A percentile compares a stretch with the other conserved stretches of the same genome.
These are phyloP conservation scores for Eptatretus burgeri DNA, from an alignment of 2,113 vertebrate species.

Conservation along the genomic window DNA sequence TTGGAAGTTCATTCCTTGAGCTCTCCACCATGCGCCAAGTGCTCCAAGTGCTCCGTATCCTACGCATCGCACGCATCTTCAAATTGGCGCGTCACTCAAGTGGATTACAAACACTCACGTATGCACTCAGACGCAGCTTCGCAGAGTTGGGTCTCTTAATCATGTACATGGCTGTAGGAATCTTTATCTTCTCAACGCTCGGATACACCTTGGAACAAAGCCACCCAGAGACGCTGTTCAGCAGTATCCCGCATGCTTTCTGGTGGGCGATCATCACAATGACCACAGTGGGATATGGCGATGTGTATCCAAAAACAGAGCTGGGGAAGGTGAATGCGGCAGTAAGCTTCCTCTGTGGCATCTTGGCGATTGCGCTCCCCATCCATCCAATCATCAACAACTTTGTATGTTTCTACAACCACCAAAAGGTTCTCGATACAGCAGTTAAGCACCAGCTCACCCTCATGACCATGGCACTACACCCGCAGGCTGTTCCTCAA, in stretches of 20 bases:
- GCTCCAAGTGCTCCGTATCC: slow-evolving; percentile 60
- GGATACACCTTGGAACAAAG: slow-evolving; percentile 86
- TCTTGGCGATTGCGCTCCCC: slow-evolving; percentile 72
- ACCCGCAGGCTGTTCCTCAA: no score
- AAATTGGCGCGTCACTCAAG: slow-evolving; percentile 78
- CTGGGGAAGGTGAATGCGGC: slow-evolving; percentile 82
- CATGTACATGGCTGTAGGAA: slow-evolving; percentile 82
- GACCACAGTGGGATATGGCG: slow-evolving; percentile 85
- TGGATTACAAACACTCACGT: slow-evolving; percentile 64
- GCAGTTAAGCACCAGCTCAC: slow-evolving; percentile 72
- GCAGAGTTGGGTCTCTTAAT: slow-evolving; percentile 72
- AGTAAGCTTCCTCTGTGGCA: slow-evolving; percentile 76
- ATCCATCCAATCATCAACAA: slow-evolving; percentile 96
- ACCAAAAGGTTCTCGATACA: slow-evolving; percentile 69
- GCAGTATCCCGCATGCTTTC: slow-evolving; percentile 86
- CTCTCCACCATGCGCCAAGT: slow-evolving; percentile 69
- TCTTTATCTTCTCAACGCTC: slow-evolving; percentile 80
- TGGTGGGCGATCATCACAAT: slow-evolving; percentile 99
- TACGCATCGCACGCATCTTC: slow-evolving; percentile 67
- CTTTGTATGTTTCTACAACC: slow-evolving; percentile 81
- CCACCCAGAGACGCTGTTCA: slow-evolving; percentile 77
- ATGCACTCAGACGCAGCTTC: slow-evolving; percentile 67
- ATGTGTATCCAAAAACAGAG: slow-evolving; percentile 85
- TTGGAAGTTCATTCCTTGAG: slow-evolving; percentile 63
- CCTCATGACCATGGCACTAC: slow-evolving; percentile 23